Base-by-base conservation (phyloP, 2,888 invertebrate genomes). In the Alentia gelatinosa region DNA sequence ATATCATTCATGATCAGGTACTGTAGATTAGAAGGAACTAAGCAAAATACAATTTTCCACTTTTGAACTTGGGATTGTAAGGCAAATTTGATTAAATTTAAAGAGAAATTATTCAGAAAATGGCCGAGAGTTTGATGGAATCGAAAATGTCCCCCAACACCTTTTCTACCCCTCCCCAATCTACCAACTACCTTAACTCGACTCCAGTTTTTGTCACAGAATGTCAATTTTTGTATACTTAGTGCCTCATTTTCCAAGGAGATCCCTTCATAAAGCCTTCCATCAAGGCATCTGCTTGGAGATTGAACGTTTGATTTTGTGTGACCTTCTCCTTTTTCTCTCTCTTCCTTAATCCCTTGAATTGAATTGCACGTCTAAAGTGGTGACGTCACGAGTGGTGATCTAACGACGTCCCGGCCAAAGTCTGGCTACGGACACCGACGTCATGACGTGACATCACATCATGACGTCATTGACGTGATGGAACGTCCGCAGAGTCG, bases 351-450 rank as follows among this genome's bases (percentile, higher is more conserved):
- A 12, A 79, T 39, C 15, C 37, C 12, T n/a, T 74, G 30, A 37
- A 12, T 79, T 79, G 79, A n/a, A 37, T 35, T 79, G 79, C 39
- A 79, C 39, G 39, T 23, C 79, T 79, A 79, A 79, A 79, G 79
- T 79, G 79, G 35, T 79, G 79, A 79, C 79, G 79, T 79, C 79
- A 79, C 79, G 37, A 79, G 37, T 79, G 79, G 5, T 23, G 39
- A 79, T 9, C 79, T 79, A 12, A 79, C 79, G 39, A 37, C 86
- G 12, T 50, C 47, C 42, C 86, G 86, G n/a, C 86, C 86, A 9
- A 86, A 86, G 47, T 86, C 86, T 19, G 86, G 86, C 12, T 86
- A 86, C 30, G 86, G 86, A 1, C 47, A 30, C 7, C 86, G 86
- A 47, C 86, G 86, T 47, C 86, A 50, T 47, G 42, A 42, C 30